Percentiles rank a stretch among this genome's conserved stretches.
Conservation (phyloP, 2,797 vertebrate genomes). For the Paramormyrops hopkinsi region DNA sequence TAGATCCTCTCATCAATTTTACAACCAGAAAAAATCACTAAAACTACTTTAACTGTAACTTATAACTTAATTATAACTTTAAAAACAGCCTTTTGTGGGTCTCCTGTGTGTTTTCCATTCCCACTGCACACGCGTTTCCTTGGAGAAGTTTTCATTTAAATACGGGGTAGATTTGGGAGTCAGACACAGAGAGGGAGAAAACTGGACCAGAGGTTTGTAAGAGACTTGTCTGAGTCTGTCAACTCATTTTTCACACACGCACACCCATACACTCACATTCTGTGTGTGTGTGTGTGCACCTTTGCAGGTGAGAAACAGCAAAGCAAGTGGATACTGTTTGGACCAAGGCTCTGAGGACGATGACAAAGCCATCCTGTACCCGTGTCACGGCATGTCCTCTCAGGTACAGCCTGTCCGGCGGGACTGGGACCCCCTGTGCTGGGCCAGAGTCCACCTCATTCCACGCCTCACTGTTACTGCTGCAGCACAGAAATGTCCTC, state of each 20-base stretch:
- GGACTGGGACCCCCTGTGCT: not conserved
- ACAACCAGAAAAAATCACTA: not conserved
- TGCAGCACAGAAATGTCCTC: not conserved
- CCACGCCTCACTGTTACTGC: not conserved
- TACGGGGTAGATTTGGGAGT: not conserved
- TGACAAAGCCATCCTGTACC: conserved; percentile 91
- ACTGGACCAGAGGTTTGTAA: not conserved
- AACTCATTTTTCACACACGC: not conserved
- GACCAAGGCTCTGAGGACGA: conserved; percentile 94
- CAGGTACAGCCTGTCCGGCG: conserved; percentile 65
- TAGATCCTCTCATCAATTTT: conserved; percentile 28
- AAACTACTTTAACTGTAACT: not conserved
- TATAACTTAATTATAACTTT: not conserved
- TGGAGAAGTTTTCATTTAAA: not conserved
- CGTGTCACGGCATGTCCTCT: conserved; percentile 95
- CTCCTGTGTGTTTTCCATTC: not conserved
- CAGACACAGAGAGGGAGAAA: not conserved
- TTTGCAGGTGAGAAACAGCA: conserved; percentile 87
- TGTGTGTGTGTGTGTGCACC: not conserved
- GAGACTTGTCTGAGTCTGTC: not conserved
- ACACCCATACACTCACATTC: not conserved
- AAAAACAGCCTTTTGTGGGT: not conserved
- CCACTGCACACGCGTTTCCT: not conserved
- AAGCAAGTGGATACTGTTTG: conserved; percentile 91
- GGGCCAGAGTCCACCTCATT: not conserved